Evolutionary conservation across 2,113 vertebrate species (phyloP).

Genomic region (Acanthochromis polyacanthus): DNA sequence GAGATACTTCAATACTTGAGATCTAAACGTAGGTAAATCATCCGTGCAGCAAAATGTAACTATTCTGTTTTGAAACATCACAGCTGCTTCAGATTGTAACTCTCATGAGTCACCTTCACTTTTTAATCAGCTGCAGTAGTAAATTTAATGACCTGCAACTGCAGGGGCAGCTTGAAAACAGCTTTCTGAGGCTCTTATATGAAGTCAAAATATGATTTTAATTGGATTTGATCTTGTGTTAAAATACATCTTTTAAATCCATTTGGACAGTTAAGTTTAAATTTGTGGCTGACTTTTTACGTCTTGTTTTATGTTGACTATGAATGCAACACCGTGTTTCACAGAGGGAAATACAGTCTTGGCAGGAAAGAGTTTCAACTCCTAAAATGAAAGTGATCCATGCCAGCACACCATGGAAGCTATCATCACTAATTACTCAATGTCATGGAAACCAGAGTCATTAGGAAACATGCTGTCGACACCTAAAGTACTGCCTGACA

Average conservation of each 20-base stretch:
- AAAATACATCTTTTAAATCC: too few relatives aligned
- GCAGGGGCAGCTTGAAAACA: constrained; percentile 7
- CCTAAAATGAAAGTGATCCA: constrained; percentile 19
- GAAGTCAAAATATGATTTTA: background rate
- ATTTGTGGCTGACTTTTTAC: background rate
- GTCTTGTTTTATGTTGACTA: constrained; percentile 3
- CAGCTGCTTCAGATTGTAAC: constrained; percentile 27
- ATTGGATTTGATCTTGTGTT: too few relatives aligned
- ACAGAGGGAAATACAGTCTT: background rate
- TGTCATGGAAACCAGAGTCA: constrained; percentile 51
- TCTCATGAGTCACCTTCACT: background rate
- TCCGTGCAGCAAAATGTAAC: constrained; percentile 23
- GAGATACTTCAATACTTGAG: constrained; percentile 6
- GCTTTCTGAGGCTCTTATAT: background rate
- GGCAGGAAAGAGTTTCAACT: constrained; percentile 14
- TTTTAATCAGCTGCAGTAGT: constrained; percentile 35
- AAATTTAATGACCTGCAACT: constrained; percentile 17
- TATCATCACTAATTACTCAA: constrained; percentile 53
- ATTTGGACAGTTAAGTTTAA: too few relatives aligned
- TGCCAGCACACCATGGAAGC: constrained; percentile 10
- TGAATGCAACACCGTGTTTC: background rate
- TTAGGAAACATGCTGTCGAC: constrained; percentile 59
- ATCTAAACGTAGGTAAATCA: constrained; percentile 54
- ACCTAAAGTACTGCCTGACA: background rate
- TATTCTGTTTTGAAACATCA: constrained; percentile 29